Base-by-base conservation (phyloP, 1,140 invertebrate species). In the Metopolophium dirhodum region DNA sequence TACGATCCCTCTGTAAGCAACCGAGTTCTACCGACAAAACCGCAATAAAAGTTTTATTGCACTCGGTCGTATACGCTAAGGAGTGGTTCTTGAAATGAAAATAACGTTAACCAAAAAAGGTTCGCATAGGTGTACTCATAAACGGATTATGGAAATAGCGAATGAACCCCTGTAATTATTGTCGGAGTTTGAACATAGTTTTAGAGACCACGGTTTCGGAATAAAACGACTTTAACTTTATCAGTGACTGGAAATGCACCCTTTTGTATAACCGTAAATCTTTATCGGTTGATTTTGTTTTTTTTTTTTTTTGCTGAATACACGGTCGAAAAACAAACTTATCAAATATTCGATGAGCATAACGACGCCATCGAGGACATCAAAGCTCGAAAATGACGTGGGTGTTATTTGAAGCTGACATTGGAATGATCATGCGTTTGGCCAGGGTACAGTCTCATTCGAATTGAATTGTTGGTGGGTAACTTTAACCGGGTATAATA, bases 41-140 rank as follows among this genome's bases (percentile, higher is more conserved):
- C 7, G 87, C 51, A 54, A 89, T 89, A 89, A 89, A 89, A 89
- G 49, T 89, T 89, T 89, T 89, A 89, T 89, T 37, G 51, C 87
- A 57, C n/a, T 41, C n/a, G n/a, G 20, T 57, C 35, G 49, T 37
- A 37, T 57, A 37, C 87, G 22, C 30, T 18, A 22, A 30, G 7
- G 86, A 89, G 87, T 35, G 7, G n/a, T 37, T 26, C 49, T 89
- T 35, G 22, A 57, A 89, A 89, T 89, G 35, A 89, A 89, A 54
- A 89, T 89, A 89, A 89, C 20, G 35, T 35, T 86, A 26, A 57
- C 49, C 87, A 57, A 89, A 54, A 89, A 57, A 54, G 35, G n/a
- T 26, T 37, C 51, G 9, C 23, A n/a, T 89, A 89, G 49, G n/a
- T 89, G 49, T 54, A 54, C 49, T 57, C 87, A 89, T 89, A 89